These are phyloP conservation scores for Lasioglossum albipes DNA, from an alignment of 1,140 invertebrate genomes.

Conservation along the genomic window DNA sequence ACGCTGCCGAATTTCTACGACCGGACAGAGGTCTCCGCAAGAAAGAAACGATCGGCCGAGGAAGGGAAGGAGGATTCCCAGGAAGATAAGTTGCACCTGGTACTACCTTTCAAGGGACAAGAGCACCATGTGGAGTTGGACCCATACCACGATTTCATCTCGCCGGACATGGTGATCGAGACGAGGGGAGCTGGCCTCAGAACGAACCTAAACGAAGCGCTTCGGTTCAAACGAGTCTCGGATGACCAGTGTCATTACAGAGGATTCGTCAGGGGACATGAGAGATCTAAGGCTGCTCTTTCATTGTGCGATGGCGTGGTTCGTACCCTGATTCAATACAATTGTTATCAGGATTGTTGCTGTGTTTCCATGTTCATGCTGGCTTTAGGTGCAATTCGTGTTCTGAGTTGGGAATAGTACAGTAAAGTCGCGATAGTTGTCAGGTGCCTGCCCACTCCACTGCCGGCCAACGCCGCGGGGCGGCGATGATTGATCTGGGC, in stretches of 20 bases:
- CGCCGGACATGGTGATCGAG: conserved; percentile 82
- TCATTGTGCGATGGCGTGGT: conserved; percentile 84
- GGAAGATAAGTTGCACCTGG: conserved; percentile 78
- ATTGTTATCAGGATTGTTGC: too few species aligned
- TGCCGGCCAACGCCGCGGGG: too few species aligned
- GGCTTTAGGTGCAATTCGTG: too few species aligned
- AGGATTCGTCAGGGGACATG: conserved; percentile 79
- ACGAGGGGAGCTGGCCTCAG: conserved; percentile 67
- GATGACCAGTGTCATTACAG: conserved; percentile 81
- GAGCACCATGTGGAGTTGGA: conserved; percentile 79
- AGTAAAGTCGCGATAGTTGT: too few species aligned
- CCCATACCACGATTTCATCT: conserved; percentile 81
- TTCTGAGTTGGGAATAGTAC: too few species aligned
- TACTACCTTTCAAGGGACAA: conserved; percentile 76
- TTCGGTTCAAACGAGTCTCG: conserved; percentile 58
- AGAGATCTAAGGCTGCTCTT: conserved; percentile 81
- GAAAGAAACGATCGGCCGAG: conserved; percentile 59
- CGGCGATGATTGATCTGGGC: too few species aligned
- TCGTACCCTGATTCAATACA: conserved; percentile 65
- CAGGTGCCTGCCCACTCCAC: too few species aligned
- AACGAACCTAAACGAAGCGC: conserved; percentile 63
- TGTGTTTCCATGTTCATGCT: too few species aligned
- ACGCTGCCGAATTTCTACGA: conserved; percentile 77
- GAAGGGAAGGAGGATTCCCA: conserved; percentile 43
- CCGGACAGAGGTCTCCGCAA: conserved; percentile 60